Conservation (phyloP, 2,888 invertebrate genomes). For the Pyrrhia umbra region DNA sequence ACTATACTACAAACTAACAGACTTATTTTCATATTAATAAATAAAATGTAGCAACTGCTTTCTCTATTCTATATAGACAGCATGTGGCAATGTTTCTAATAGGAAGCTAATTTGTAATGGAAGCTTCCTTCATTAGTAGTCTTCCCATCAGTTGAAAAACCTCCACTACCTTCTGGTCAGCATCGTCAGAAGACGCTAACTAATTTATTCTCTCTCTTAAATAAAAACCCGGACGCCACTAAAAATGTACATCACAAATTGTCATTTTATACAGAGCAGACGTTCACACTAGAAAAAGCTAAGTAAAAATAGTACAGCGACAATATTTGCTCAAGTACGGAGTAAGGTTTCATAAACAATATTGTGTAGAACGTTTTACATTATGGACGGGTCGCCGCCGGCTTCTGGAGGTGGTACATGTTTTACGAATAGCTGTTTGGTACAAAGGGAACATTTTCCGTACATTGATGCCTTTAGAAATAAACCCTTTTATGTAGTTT, state of each 20-base stretch:
- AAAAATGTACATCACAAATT: constrained; percentile 20
- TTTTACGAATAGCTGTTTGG: constrained; percentile 20
- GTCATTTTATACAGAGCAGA: constrained; percentile 41
- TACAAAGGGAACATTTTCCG: constrained; percentile 15
- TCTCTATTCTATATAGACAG: background rate
- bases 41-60: too few relatives aligned
- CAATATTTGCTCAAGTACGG: constrained; percentile 44
- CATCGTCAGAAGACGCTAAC: background rate
- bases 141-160: background rate
- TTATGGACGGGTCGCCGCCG: constrained; percentile 33
- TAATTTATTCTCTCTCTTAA: constrained; percentile 22
- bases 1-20: too few relatives aligned
- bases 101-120: background rate
- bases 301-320: constrained; percentile 51
- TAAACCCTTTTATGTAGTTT: constrained; percentile 33
- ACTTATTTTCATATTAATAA: too few relatives aligned
- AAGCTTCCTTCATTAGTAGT: background rate
- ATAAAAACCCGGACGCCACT: constrained; percentile 19
- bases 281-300: constrained; percentile 34
- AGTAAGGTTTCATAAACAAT: constrained; percentile 56
- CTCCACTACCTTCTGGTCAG: too few relatives aligned
- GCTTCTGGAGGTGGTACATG: constrained; percentile 23
- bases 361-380: constrained; percentile 47
- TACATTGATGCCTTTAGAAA: constrained; percentile 17
- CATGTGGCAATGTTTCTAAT: background rate